These are phyloP conservation scores for Gallinago solitaria DNA, from an alignment of 2,797 vertebrate species.

Conservation along the genomic window DNA sequence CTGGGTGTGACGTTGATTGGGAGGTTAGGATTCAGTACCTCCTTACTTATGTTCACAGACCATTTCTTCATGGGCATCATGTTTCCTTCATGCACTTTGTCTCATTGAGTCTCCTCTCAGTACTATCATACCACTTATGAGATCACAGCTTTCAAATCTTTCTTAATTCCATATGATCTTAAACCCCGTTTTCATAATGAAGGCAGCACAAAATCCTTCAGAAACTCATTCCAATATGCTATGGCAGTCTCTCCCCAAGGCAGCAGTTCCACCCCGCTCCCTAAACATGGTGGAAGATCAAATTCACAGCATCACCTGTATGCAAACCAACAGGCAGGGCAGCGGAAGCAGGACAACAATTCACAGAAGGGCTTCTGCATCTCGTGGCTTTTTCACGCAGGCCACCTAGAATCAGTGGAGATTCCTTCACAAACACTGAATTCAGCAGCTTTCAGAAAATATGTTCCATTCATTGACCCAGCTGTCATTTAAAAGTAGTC, in stretches of 20 bases:
- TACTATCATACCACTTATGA: neutral
- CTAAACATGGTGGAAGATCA: neutral
- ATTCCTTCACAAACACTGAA: neutral
- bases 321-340: neutral
- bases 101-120: neutral
- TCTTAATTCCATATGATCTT: neutral
- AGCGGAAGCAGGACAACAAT: neutral
- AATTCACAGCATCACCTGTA: rapidly evolving
- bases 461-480: neutral
- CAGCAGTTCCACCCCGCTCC: neutral
- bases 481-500: neutral
- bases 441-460: neutral
- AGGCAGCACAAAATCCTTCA: neutral
- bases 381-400: neutral
- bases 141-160: neutral
- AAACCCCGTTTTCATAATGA: neutral
- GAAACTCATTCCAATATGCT: neutral
- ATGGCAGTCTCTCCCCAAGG: neutral
- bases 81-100: neutral
- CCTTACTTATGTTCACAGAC: neutral
- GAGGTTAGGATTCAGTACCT: neutral
- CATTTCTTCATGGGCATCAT: neutral
- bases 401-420: neutral
- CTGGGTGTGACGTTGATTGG: neutral
- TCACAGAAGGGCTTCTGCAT: neutral